Conservation (phyloP, 2,888 invertebrate species). For the Standfussiana lucernea region DNA sequence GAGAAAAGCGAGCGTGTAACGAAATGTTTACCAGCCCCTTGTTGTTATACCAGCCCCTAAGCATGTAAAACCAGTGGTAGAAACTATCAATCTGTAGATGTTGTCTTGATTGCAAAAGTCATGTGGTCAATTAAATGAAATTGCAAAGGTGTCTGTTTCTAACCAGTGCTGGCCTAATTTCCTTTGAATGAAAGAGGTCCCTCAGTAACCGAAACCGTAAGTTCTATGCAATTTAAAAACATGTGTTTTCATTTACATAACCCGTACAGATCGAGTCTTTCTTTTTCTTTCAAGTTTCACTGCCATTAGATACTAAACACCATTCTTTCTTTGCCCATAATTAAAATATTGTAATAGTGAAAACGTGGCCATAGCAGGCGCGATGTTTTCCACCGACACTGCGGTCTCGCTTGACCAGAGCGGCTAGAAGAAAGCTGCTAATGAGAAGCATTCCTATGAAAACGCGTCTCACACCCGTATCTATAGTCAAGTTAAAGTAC, state of each 20-base stretch:
- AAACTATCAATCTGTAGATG: background rate
- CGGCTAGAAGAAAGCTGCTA: constrained; percentile 68
- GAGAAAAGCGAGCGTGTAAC: too few species aligned
- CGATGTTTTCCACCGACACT: constrained; percentile 59
- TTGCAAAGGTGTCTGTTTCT: background rate
- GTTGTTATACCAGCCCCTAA: background rate
- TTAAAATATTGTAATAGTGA: constrained; percentile 64
- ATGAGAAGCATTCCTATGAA: constrained; percentile 70
- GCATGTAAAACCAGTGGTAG: background rate
- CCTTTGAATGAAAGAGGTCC: background rate
- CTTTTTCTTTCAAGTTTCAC: constrained; percentile 18
- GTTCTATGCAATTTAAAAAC: constrained; percentile 15
- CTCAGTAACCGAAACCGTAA: constrained; percentile 9
- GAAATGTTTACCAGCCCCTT: too few species aligned
- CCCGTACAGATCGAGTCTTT: constrained; percentile 3
- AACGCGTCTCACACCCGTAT: constrained; percentile 67
- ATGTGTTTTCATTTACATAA: constrained; percentile 8
- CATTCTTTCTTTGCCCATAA: constrained; percentile 22
- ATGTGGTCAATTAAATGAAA: background rate
- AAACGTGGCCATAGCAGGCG: constrained; percentile 61
- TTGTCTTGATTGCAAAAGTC: background rate
- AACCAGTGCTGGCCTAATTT: background rate
- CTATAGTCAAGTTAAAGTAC: too few species aligned
- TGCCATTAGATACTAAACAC: constrained; percentile 1
- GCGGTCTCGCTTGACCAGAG: constrained; percentile 65